Conservation (phyloP, 2,888 invertebrate species). For the Therioaphis trifolii region DNA sequence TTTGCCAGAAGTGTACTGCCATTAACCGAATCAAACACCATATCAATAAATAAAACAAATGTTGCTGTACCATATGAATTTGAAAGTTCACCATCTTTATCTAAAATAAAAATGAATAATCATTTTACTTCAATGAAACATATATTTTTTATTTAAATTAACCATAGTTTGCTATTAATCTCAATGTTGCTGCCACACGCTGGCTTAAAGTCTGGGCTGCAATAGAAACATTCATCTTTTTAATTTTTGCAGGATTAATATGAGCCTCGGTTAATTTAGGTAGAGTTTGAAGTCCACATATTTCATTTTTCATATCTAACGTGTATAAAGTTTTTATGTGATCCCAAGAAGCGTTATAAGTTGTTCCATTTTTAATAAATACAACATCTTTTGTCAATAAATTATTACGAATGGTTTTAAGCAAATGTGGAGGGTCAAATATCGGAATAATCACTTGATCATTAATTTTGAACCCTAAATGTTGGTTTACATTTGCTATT, state of each 20-base stretch:
- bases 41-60: slow-evolving; percentile 32
- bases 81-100: not conserved
- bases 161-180: not conserved
- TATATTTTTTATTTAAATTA: not conserved
- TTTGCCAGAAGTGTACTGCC: not conserved
- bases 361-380: too few relatives aligned
- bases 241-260: slow-evolving; percentile 16
- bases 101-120: slow-evolving; percentile 4
- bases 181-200: slow-evolving; percentile 26
- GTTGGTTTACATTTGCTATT: not conserved
- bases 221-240: slow-evolving; percentile 41
- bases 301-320: slow-evolving; percentile 1
- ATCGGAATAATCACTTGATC: slow-evolving; percentile 42
- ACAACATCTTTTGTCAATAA: too few relatives aligned
- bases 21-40: slow-evolving; percentile 41
- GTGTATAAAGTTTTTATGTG: slow-evolving; percentile 16
- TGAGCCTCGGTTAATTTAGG: slow-evolving; percentile 40
- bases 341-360: slow-evolving; percentile 1
- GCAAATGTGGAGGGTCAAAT: slow-evolving; percentile 53
- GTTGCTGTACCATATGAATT: slow-evolving; percentile 28
- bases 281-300: slow-evolving; percentile 1
- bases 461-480: not conserved
- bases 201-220: slow-evolving; percentile 47
- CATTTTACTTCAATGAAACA: not conserved
- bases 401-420: slow-evolving; percentile 56